Evolutionary conservation across 2,888 invertebrate species (phyloP), one percentile per base, ranked within the genome.

Genomic region (Zootermopsis nevadensis): DNA sequence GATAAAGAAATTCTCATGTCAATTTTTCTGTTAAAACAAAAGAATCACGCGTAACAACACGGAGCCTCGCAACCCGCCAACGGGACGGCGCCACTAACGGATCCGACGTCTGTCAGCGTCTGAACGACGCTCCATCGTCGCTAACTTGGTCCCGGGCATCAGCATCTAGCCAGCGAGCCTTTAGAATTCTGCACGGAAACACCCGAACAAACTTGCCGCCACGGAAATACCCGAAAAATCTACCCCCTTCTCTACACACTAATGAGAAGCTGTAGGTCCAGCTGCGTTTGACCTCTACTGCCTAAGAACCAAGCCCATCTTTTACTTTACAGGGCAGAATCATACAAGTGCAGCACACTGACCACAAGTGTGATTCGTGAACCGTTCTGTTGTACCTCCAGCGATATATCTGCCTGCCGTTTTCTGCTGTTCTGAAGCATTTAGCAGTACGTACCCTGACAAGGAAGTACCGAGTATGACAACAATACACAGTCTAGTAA

Each of bases 261-360:
- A 79, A 79, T 79, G 79, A 79, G 76, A 76, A 27, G 76, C 76
- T 76, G 38, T 72, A n/a, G 74, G 33, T 35, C 35, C 79, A 35
- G 60, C 33, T 79, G 22, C 35, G 35, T 38, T 30, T 33, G 10
- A 10, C 33, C 19, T 1, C 8, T 24, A 60, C 60, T 60, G 60
- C 60, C 60, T 60, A 60, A 60, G n/a, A n/a, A 12, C 1, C 1
- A n/a, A 15, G 19, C 15, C 42, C 42, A 12, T 42, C 15, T 42
- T 42, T 15, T 48, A 48, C 19, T 48, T 12, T 48, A 48, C 4
- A 15, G 0, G 19, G 48, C 48, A 19, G 19, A 48, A 48, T 15
- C 48, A 48, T 19, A 15, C 15, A 48, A 48, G 15, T 12, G 19
- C 48, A 48, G 48, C 10, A 38, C 38, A 38, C 6, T 10, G 38